phyloP scores from a whole-genome alignment of 2,113 vertebrate genomes.

The Gorsachius goisagi region DNA sequence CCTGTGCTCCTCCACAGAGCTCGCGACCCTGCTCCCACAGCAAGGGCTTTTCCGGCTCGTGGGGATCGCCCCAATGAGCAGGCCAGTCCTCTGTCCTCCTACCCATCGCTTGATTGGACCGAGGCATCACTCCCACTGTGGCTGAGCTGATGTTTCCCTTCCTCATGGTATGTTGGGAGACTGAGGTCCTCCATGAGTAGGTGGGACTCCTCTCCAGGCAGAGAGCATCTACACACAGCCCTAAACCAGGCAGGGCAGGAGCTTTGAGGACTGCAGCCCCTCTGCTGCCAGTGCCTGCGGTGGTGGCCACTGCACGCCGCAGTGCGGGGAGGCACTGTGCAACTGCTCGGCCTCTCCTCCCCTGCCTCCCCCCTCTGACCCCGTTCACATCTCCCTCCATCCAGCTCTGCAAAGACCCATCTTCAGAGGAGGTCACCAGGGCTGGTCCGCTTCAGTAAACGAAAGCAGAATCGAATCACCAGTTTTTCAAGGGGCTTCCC shows the following conservation, averaged over 20 bases:
- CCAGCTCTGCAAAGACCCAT: not conserved
- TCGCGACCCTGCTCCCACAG: not conserved
- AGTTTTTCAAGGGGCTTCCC: not conserved
- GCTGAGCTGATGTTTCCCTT: not conserved
- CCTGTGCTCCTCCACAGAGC: not conserved
- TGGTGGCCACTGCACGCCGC: fast-evolving
- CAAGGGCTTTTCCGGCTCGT: not conserved
- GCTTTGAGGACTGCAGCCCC: not conserved
- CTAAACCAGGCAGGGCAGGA: not conserved
- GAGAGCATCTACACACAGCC: not conserved
- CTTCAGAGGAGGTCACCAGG: not conserved
- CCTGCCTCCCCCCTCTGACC: not conserved
- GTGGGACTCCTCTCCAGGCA: not conserved
- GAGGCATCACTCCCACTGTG: not conserved
- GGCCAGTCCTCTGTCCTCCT: not conserved
- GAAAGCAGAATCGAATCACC: not conserved
- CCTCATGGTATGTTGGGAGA: not conserved
- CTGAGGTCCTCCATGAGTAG: not conserved
- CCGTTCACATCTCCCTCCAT: not conserved
- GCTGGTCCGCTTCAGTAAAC: not conserved
- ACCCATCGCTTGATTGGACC: not conserved
- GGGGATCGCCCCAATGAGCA: not conserved
- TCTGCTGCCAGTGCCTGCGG: not conserved
- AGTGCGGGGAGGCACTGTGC: not conserved
- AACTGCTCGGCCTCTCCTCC: not conserved